Evolutionary conservation across 1,140 invertebrate species (phyloP).

Genomic region (Meloidogyne floridensis): DNA sequence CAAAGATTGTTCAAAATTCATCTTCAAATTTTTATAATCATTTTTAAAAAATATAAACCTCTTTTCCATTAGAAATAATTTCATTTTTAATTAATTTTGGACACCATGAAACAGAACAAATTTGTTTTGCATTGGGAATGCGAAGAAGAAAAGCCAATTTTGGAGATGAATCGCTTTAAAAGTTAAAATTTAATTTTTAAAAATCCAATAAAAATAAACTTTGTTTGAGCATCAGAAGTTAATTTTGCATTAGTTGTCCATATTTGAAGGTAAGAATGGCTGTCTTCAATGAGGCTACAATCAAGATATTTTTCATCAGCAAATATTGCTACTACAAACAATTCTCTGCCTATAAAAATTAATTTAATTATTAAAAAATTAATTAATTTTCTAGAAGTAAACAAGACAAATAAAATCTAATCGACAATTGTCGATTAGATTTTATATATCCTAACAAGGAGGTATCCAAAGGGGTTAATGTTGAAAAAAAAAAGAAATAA

Average conservation of each 20-base stretch:
- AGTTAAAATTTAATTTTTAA: background rate
- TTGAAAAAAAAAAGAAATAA: no score
- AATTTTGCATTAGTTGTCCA: slow-evolving; percentile 18
- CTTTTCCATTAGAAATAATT: background rate
- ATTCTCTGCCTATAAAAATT: slow-evolving; percentile 8
- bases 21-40: background rate
- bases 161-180: slow-evolving; percentile 14
- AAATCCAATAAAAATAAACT: background rate
- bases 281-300: background rate
- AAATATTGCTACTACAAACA: slow-evolving; percentile 19
- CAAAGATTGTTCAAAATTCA: background rate
- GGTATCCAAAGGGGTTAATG: no score
- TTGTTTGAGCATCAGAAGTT: background rate
- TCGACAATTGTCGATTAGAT: no score
- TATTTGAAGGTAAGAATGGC: slow-evolving; percentile 18
- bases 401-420: background rate
- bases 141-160: slow-evolving; percentile 21
- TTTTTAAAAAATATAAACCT: no score
- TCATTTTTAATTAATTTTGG: slow-evolving; percentile 6
- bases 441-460: no score
- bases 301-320: slow-evolving; percentile 18
- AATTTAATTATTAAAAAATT: background rate
- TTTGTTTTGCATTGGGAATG: slow-evolving; percentile 17
- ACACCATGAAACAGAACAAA: slow-evolving; percentile 22
- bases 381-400: background rate